These are phyloP conservation scores for Drosophila parthenogenetica DNA, from an alignment of 2,888 invertebrate genomes.

Conservation along the genomic window DNA sequence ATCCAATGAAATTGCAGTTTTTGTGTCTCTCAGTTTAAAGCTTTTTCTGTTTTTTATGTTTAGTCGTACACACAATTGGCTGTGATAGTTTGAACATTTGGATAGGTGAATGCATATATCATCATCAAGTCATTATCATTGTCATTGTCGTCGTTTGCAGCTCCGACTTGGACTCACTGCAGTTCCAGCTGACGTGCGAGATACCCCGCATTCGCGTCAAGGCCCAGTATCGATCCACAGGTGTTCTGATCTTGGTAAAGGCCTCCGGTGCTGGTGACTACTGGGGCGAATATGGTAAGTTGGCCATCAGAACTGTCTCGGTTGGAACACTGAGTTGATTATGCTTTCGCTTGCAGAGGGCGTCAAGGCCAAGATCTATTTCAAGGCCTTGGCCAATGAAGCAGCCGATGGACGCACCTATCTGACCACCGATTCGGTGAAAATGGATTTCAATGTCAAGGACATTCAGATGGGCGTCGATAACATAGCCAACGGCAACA, in stretches of 20 bases:
- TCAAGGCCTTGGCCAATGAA: slow-evolving; percentile 89
- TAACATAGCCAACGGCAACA: slow-evolving; percentile 92
- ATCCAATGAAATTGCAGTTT: slow-evolving; percentile 65
- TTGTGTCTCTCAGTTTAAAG: no score
- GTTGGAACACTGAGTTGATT: neutral
- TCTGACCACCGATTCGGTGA: slow-evolving; percentile 90
- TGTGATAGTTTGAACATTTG: slow-evolving; percentile 11
- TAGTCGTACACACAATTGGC: neutral
- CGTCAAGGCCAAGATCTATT: slow-evolving; percentile 93
- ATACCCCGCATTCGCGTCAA: slow-evolving; percentile 92
- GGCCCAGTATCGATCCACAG: slow-evolving; percentile 93
- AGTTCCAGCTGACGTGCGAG: slow-evolving; percentile 92
- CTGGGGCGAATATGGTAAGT: slow-evolving; percentile 94
- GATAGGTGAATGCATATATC: slow-evolving; percentile 29
- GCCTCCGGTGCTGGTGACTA: slow-evolving; percentile 95
- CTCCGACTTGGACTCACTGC: slow-evolving; percentile 91
- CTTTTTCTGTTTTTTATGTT: slow-evolving; percentile 11
- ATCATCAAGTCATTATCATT: slow-evolving; percentile 55
- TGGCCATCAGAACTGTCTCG: neutral
- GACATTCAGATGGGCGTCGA: slow-evolving; percentile 94
- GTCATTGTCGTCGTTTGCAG: slow-evolving; percentile 85
- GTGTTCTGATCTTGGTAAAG: slow-evolving; percentile 91
- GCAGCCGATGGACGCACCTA: slow-evolving; percentile 88
- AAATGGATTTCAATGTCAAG: slow-evolving; percentile 94
- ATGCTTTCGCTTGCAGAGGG: slow-evolving; percentile 87